These are phyloP conservation scores for Tenthredo notha DNA, from an alignment of 2,888 invertebrate species.

Conservation along the genomic window DNA sequence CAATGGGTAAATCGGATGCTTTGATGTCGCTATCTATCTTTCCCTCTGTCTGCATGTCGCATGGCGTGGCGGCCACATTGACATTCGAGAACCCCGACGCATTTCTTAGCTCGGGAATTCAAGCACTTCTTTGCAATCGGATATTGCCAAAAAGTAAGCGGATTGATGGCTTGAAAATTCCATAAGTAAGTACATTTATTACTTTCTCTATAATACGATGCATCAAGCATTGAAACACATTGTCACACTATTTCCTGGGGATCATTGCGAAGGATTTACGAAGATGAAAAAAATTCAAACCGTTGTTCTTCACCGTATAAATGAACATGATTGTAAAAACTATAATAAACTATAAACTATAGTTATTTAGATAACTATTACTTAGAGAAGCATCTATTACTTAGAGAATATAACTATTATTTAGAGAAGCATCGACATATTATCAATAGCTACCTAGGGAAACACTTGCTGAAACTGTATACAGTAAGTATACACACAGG, in stretches of 20 bases:
- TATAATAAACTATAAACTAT: too few relatives aligned
- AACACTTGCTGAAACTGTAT: slow-evolving; percentile 8
- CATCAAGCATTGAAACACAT: not conserved
- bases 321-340: too few relatives aligned
- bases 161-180: not conserved
- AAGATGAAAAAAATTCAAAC: not conserved
- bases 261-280: not conserved
- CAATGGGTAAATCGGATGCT: slow-evolving; percentile 35
- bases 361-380: not conserved
- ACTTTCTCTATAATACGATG: not conserved
- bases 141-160: slow-evolving; percentile 3
- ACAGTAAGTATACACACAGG: not conserved
- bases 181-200: not conserved
- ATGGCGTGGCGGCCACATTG: slow-evolving; percentile 22
- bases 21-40: slow-evolving; percentile 49
- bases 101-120: slow-evolving; percentile 15
- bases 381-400: too few relatives aligned
- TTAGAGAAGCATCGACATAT: not conserved
- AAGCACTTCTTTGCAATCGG: not conserved
- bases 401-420: too few relatives aligned
- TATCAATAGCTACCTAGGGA: not conserved
- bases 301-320: not conserved
- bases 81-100: slow-evolving; percentile 21
- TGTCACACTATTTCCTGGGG: not conserved
- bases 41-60: slow-evolving; percentile 20